Percentiles rank a stretch among this genome's conserved stretches.
These are phyloP conservation scores for Drosophila ironensis DNA, from an alignment of 1,140 invertebrate genomes.

Conservation along the genomic window DNA sequence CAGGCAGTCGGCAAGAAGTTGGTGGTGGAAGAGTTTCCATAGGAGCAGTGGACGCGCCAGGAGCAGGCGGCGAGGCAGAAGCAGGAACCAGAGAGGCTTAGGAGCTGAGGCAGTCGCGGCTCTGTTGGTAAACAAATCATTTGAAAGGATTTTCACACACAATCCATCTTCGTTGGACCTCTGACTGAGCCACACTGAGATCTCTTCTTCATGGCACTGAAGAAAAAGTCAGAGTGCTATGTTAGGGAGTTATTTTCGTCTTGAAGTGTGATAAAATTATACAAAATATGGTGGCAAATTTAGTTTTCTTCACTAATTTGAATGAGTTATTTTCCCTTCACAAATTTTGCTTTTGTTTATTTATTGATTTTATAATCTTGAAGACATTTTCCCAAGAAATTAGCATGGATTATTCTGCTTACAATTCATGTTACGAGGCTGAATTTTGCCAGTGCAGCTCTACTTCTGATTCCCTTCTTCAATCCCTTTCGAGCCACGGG, in stretches of 20 bases:
- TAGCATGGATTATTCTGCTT: too few relatives aligned
- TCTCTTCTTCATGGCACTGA: constrained; percentile 15
- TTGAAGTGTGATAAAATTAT: too few relatives aligned
- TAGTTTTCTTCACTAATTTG: too few relatives aligned
- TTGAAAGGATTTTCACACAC: constrained; percentile 80
- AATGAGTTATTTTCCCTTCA: too few relatives aligned
- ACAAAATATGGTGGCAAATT: neutral
- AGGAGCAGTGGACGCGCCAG: too few relatives aligned
- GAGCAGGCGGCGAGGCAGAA: too few relatives aligned
- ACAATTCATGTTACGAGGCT: neutral
- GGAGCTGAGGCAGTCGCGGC: constrained; percentile 35
- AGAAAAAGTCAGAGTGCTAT: neutral
- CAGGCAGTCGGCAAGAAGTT: constrained; percentile 18
- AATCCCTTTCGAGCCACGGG: constrained; percentile 18
- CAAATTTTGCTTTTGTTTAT: too few relatives aligned
- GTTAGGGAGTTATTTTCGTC: too few relatives aligned
- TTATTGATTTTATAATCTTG: too few relatives aligned
- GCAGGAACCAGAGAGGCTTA: constrained; percentile 21
- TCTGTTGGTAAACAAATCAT: constrained; percentile 80
- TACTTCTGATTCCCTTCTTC: neutral
- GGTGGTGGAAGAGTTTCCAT: constrained; percentile 19
- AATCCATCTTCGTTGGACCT: constrained; percentile 70
- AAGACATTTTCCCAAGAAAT: too few relatives aligned
- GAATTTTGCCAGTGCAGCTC: neutral
- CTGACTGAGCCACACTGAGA: constrained; percentile 37